Evolutionary conservation across 1,140 invertebrate species (phyloP).

Genomic region (Eulimnadia texana): DNA sequence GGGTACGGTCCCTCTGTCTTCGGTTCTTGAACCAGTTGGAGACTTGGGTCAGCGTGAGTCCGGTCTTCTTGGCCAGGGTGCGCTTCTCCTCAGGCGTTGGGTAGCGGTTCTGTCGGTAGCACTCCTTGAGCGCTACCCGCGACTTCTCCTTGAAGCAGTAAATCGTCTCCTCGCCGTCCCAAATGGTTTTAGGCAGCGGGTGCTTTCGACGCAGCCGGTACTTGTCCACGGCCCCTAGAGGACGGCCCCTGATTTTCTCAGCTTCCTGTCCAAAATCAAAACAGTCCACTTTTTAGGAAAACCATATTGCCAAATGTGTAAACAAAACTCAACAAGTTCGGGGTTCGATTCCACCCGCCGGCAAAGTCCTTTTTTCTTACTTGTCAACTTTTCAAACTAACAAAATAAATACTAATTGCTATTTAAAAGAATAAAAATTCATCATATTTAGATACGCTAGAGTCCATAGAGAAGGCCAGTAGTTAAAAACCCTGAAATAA

Average conservation of each 20-base stretch:
- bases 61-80: slow-evolving; percentile 73
- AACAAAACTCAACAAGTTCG: too few species aligned
- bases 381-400: too few species aligned
- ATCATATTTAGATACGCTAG: too few species aligned
- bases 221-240: slow-evolving; percentile 85
- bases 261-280: slow-evolving; percentile 42
- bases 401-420: too few species aligned
- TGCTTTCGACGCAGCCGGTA: slow-evolving; percentile 86
- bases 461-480: too few species aligned
- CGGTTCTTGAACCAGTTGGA: slow-evolving; percentile 99
- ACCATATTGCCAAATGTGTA: too few species aligned
- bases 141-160: slow-evolving; percentile 96
- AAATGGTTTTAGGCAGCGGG: slow-evolving; percentile 89
- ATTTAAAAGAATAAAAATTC: too few species aligned
- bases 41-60: slow-evolving; percentile 79
- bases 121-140: slow-evolving; percentile 65
- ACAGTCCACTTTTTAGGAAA: neutral
- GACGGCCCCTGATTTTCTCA: slow-evolving; percentile 69
- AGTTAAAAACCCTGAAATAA: too few species aligned
- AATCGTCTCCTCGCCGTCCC: slow-evolving; percentile 94
- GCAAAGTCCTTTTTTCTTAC: too few species aligned
- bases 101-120: slow-evolving; percentile 68
- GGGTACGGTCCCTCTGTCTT: slow-evolving; percentile 77
- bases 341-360: too few species aligned
- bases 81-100: slow-evolving; percentile 91